Evolutionary conservation across 2,797 vertebrate species (phyloP).

Genomic region (Fistularia tabacaria): DNA sequence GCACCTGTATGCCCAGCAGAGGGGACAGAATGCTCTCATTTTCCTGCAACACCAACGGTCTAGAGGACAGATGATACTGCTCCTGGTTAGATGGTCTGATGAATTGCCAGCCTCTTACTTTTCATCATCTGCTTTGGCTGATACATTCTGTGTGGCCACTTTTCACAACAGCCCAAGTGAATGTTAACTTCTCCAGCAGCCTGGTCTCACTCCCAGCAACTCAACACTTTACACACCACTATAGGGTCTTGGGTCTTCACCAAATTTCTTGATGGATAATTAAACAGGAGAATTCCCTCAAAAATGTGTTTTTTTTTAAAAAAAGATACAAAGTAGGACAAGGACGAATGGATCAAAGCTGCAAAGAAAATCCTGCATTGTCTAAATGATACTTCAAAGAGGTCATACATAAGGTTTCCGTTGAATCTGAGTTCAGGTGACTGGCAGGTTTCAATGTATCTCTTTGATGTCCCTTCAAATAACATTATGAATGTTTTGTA

Average conservation of each 20-base stretch:
- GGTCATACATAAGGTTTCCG: too few species aligned
- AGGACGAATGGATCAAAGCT: too few species aligned
- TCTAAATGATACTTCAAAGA: too few species aligned
- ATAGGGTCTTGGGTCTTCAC: background rate
- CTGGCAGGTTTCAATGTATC: too few species aligned
- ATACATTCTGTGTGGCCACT: slow-evolving; percentile 9
- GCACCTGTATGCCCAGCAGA: slow-evolving; percentile 58
- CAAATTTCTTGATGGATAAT: background rate
- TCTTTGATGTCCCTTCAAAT: too few species aligned
- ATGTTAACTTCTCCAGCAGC: slow-evolving; percentile 16
- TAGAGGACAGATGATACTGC: slow-evolving; percentile 1
- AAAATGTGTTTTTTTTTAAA: too few species aligned
- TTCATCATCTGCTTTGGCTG: slow-evolving; percentile 1
- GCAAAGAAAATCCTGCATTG: too few species aligned
- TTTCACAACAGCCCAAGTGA: slow-evolving; percentile 17
- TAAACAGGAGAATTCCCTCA: too few species aligned
- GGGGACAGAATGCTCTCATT: slow-evolving; percentile 65
- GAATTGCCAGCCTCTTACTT: slow-evolving; percentile 1
- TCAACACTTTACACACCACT: background rate
- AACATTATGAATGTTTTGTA: too few species aligned
- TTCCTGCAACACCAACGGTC: background rate
- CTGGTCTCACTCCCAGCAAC: background rate
- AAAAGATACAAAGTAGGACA: too few species aligned
- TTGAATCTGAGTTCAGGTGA: too few species aligned
- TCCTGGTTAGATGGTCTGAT: background rate